Evolutionary conservation across 92 coral and sea anemone species (phyloP).

Genomic region (Diadumene lineata): DNA sequence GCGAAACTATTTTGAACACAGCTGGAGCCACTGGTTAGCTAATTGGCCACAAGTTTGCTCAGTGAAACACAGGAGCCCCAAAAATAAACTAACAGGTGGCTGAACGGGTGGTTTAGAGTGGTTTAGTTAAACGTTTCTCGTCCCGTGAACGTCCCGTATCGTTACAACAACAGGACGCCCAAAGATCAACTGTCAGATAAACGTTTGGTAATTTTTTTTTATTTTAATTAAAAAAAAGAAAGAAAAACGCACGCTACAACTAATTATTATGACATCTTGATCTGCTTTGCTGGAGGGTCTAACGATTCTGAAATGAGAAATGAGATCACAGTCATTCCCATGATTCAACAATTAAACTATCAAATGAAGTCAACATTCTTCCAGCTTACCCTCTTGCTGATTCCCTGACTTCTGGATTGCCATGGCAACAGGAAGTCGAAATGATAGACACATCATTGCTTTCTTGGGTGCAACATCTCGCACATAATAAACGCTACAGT

Average conservation of each 20-base stretch:
- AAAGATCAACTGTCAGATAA: no score
- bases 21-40: neutral
- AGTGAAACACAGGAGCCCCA: conserved; percentile 2
- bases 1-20: neutral
- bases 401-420: conserved; percentile 53
- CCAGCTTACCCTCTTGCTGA: conserved; percentile 52
- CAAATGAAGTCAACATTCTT: no score
- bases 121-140: no score
- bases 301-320: neutral
- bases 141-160: neutral
- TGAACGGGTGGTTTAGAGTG: neutral
- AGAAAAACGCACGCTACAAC: no score
- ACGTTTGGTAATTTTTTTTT: no score
- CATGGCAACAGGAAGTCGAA: conserved; percentile 64
- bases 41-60: neutral
- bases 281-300: conserved; percentile 14
- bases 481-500: conserved; percentile 66
- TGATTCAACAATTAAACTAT: no score
- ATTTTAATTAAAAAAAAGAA: no score
- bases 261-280: neutral
- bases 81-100: neutral
- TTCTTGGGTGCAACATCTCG: conserved; percentile 98
- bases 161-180: neutral
- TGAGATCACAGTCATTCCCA: neutral
- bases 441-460: conserved; percentile 94